Conservation (phyloP, 2,888 invertebrate species). For the Lithophane leautieri region DNA sequence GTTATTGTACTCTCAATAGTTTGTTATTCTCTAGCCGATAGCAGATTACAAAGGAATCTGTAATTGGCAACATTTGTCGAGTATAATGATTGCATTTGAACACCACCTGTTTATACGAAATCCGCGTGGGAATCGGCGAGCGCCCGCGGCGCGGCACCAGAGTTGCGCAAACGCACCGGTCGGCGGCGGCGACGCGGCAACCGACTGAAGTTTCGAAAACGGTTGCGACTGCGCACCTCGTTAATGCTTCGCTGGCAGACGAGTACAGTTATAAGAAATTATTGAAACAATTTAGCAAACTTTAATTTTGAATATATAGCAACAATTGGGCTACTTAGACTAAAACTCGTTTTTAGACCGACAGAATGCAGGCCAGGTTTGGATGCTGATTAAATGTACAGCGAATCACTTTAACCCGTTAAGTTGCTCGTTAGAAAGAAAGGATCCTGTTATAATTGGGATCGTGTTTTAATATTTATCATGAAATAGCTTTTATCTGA, state of each 20-base stretch:
- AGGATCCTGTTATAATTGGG: constrained; percentile 64
- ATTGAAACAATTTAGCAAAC: constrained; percentile 56
- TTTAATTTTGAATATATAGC: constrained; percentile 50
- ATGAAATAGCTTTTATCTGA: constrained; percentile 55
- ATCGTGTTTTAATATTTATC: constrained; percentile 60
- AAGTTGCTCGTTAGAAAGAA: constrained; percentile 59
- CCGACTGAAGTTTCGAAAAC: constrained; percentile 74
- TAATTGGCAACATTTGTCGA: constrained; percentile 77
- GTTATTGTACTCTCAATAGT: constrained; percentile 56
- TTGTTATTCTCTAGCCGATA: constrained; percentile 55
- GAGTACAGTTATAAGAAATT: constrained; percentile 65
- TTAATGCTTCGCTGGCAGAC: constrained; percentile 68
- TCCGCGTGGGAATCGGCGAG: constrained; percentile 88
- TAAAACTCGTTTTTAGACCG: constrained; percentile 58
- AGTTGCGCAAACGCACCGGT: constrained; percentile 81
- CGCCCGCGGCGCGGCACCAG: constrained; percentile 71
- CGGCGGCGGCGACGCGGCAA: constrained; percentile 63
- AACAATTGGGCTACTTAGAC: constrained; percentile 57
- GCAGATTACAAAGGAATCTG: constrained; percentile 70
- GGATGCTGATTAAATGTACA: constrained; percentile 58
- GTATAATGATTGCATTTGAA: constrained; percentile 79
- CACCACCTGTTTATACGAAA: constrained; percentile 87
- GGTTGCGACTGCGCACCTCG: constrained; percentile 71
- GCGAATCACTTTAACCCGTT: constrained; percentile 58
- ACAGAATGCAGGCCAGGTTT: constrained; percentile 56